Percentiles rank a stretch among this genome's conserved stretches.
Conservation (phyloP, 1,140 invertebrate species). For the Drosophila nigrodunni region DNA sequence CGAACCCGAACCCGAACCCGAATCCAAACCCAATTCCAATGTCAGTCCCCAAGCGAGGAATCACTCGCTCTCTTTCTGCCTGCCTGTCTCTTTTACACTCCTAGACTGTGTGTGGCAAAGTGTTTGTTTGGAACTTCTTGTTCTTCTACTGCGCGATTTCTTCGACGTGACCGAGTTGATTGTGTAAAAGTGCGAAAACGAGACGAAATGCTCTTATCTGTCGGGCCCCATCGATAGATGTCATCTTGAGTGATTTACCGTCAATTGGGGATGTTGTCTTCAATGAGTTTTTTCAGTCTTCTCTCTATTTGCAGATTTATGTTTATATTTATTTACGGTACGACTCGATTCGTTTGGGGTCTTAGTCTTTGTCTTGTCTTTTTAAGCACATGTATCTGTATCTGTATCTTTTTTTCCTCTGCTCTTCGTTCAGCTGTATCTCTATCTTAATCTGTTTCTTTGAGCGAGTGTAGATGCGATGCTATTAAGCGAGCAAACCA, state of each 20-base stretch:
- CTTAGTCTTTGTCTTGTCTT: slow-evolving; percentile 32
- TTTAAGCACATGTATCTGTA: slow-evolving; percentile 32
- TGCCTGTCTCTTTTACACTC: slow-evolving; percentile 19
- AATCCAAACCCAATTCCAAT: slow-evolving; percentile 15
- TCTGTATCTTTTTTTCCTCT: slow-evolving; percentile 49
- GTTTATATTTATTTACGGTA: slow-evolving; percentile 77
- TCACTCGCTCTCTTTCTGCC: slow-evolving; percentile 6
- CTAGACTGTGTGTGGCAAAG: slow-evolving; percentile 28
- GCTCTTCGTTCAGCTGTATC: slow-evolving; percentile 43
- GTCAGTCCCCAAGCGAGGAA: slow-evolving; percentile 33
- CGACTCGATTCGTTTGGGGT: slow-evolving; percentile 54
- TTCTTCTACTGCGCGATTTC: slow-evolving; percentile 27
- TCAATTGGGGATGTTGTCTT: slow-evolving; percentile 83
- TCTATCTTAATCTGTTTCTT: slow-evolving; percentile 31
- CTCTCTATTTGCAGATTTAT: slow-evolving; percentile 60
- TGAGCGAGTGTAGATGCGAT: slow-evolving; percentile 24
- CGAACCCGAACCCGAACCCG: not conserved
- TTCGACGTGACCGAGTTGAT: slow-evolving; percentile 57
- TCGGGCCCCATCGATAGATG: slow-evolving; percentile 78
- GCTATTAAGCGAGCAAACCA: slow-evolving; percentile 56
- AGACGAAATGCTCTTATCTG: slow-evolving; percentile 78
- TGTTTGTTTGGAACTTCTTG: slow-evolving; percentile 31
- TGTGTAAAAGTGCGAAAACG: slow-evolving; percentile 80
- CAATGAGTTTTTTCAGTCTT: slow-evolving; percentile 64
- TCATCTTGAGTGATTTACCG: slow-evolving; percentile 84